Base-by-base conservation (phyloP, 2,888 invertebrate species). In the Drosophila cyrtoloma region DNA sequence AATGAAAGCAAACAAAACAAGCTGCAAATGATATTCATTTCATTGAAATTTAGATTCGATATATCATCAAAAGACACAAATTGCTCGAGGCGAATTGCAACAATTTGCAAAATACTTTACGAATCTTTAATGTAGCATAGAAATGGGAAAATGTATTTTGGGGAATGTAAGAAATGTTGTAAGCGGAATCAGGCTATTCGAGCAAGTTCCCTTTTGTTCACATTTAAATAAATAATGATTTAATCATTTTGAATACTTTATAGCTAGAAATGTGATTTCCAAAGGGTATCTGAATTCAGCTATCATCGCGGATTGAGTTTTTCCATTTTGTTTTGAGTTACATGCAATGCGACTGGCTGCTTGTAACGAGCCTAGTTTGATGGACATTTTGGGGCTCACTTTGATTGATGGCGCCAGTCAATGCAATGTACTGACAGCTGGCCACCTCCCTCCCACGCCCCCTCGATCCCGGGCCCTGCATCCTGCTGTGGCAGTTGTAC, bases 401-500 rank as follows among this genome's bases (percentile, higher is more conserved):
- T 77, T 86, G 86, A 86, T 86, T 86, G 87, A 86, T 87, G 84
- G 81, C 72, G 61, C 56, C 70, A 61, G 72, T 64, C 63, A 77
- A 81, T 68, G 79, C 71, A 72, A 63, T 60, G 55, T 57, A 71
- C 64, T 64, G 59, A 61, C 42, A 81, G 75, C 69, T n/a, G 67
- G 28, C n/a, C 19, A 33, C 44, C 28, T 30, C 57, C 28, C 39
- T 44, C 6, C 12, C 22, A 5, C 35, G 28, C 12, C 16, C 33
- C 30, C n/a, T 9, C 1, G 6, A 28, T 26, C 3, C 16, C 28
- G 14, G 3, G 10, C 10, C 26, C 51, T 6, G 30, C 50, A 37
- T 0, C 12, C 14, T 50, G 26, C 35, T 30, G 5, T 12, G 44
- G 10, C 16, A n/a, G 16, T 16, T n/a, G 42, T 22, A 32, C 35